Percentiles rank a stretch among this genome's conserved stretches.
phyloP scores from a whole-genome alignment of 2,888 invertebrate genomes.

The Agrochola circellaris region DNA sequence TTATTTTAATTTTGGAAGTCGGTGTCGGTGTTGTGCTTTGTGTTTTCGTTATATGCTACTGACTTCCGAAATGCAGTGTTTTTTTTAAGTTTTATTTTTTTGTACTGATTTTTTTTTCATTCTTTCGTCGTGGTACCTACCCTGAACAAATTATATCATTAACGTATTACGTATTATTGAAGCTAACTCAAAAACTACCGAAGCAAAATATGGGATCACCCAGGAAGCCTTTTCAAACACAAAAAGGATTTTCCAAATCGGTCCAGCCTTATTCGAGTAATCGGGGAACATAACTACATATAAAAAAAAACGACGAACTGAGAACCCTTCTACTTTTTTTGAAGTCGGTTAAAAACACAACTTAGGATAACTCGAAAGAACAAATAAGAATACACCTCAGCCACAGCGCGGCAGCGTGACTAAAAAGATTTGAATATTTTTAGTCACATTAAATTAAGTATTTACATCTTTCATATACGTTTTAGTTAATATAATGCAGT shows the following conservation, averaged over 20 bases:
- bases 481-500: not conserved
- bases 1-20: no score
- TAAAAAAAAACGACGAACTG: not conserved
- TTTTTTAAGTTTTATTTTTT: no score
- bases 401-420: not conserved
- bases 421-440: not conserved
- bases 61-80: no score
- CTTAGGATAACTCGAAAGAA: not conserved
- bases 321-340: not conserved
- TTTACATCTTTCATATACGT: no score
- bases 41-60: no score
- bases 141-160: no score
- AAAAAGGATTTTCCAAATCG: not conserved
- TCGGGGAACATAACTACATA: not conserved
- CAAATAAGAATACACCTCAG: not conserved
- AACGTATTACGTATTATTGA: no score
- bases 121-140: no score
- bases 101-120: no score
- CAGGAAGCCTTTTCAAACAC: not conserved
- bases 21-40: no score
- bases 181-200: no score
- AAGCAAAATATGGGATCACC: no score
- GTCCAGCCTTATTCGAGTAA: not conserved
- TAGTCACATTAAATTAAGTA: not conserved
- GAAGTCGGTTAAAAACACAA: not conserved